These are phyloP conservation scores for Venturia canescens DNA, from an alignment of 1,140 invertebrate species.

Conservation along the genomic window DNA sequence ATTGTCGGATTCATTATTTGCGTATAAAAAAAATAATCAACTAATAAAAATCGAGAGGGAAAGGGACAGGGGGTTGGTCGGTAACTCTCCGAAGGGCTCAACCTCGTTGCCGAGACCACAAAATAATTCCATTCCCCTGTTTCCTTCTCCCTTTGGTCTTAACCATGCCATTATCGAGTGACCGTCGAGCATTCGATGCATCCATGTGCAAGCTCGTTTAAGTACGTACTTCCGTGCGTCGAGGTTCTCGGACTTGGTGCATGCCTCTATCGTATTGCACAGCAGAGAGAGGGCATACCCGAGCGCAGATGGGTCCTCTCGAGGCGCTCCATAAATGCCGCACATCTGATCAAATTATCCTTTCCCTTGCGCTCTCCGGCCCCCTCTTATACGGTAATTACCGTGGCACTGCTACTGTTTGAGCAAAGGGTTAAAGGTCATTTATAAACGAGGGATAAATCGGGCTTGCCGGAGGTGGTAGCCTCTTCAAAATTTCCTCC, in stretches of 20 bases:
- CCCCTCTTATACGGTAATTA: not conserved
- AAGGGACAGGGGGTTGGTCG: too few species aligned
- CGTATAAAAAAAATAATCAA: not conserved
- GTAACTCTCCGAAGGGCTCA: not conserved
- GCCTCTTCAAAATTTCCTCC: too few species aligned
- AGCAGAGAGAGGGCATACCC: not conserved
- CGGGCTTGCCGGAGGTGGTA: not conserved
- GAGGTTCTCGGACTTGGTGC: not conserved
- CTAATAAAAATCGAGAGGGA: not conserved
- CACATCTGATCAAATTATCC: constrained; percentile 29
- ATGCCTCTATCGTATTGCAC: constrained; percentile 1
- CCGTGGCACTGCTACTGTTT: not conserved
- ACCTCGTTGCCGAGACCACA: not conserved
- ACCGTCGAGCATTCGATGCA: constrained; percentile 1
- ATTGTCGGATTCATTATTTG: too few species aligned
- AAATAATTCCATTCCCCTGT: constrained; percentile 2
- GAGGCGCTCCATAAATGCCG: constrained; percentile 32
- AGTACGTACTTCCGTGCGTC: constrained; percentile 17
- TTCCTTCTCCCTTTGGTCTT: not conserved
- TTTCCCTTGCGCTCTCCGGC: not conserved
- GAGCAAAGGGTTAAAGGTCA: constrained; percentile 1
- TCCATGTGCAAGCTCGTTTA: constrained; percentile 9
- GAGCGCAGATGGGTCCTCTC: constrained; percentile 20
- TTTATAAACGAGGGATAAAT: not conserved
- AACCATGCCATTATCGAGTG: not conserved